phyloP scores from a whole-genome alignment of 2,113 vertebrate species.

The Cyprinodon brontotheroides region DNA sequence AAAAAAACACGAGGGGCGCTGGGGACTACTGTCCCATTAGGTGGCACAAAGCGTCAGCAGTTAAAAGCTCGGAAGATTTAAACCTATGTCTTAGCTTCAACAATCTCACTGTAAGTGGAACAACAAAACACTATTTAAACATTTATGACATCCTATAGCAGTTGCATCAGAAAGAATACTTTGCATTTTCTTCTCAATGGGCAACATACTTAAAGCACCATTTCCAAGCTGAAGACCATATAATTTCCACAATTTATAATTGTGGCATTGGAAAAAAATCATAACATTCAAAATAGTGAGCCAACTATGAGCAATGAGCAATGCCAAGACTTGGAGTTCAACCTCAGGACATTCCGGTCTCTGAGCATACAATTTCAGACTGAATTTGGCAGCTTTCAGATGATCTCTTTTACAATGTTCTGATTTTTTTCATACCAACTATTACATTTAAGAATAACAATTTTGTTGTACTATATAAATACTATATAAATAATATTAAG shows the following conservation, averaged over 20 bases:
- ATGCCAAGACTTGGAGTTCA: background rate
- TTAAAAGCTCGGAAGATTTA: conserved; percentile 31
- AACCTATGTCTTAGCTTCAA: conserved; percentile 17
- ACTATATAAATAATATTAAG: too few relatives aligned
- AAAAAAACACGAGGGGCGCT: conserved; percentile 11
- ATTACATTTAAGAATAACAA: too few relatives aligned
- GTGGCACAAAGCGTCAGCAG: conserved; percentile 21
- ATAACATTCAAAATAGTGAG: background rate
- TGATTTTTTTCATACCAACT: background rate
- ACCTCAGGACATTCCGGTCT: background rate
- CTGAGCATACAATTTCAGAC: background rate
- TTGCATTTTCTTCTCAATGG: background rate
- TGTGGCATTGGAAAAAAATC: background rate
- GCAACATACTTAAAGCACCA: conserved; percentile 5
- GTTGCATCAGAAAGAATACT: background rate
- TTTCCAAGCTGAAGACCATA: background rate
- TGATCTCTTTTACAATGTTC: background rate
- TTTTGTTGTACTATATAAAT: too few relatives aligned
- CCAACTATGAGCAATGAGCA: background rate
- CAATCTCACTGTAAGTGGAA: conserved; percentile 4
- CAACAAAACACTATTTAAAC: background rate
- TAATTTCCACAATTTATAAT: background rate
- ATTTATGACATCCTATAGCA: background rate
- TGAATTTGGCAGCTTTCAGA: background rate
- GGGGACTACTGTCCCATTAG: conserved; percentile 31